A percentile compares a stretch with the other conserved stretches of the same genome.
Conservation (phyloP, 2,888 invertebrate genomes). For the Syrphus vitripennis region DNA sequence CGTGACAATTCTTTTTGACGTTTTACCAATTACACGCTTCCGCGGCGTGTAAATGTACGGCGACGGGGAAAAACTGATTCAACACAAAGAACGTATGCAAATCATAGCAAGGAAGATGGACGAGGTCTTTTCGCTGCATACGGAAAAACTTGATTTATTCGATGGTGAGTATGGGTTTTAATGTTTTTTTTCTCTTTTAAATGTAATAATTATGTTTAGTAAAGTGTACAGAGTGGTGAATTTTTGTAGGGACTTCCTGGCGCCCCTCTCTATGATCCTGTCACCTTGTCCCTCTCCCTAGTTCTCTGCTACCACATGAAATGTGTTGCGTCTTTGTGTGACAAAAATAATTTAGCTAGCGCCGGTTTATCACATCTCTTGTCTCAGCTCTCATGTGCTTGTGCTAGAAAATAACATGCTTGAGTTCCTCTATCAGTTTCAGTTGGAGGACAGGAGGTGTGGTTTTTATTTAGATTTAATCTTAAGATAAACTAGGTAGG, state of each 20-base stretch:
- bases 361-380: not conserved
- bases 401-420: slow-evolving; percentile 6
- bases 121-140: slow-evolving; percentile 79
- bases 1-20: slow-evolving; percentile 63
- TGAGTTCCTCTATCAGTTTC: not conserved
- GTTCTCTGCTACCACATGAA: not conserved
- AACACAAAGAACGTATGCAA: slow-evolving; percentile 62
- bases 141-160: slow-evolving; percentile 79
- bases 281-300: not conserved
- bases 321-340: not conserved
- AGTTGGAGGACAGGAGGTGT: not conserved
- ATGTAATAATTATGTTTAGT: no score
- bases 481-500: not conserved
- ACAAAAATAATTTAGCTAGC: not conserved
- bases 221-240: not conserved
- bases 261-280: not conserved
- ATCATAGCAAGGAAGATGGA: slow-evolving; percentile 76
- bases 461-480: not conserved
- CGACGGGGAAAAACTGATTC: slow-evolving; percentile 23
- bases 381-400: not conserved
- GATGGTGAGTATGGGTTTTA: slow-evolving; percentile 76
- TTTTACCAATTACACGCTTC: slow-evolving; percentile 61
- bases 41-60: slow-evolving; percentile 52
- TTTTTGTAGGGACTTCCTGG: not conserved
- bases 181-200: not conserved